Conservation (phyloP, 2,888 invertebrate genomes). For the Parelbella ahira region DNA sequence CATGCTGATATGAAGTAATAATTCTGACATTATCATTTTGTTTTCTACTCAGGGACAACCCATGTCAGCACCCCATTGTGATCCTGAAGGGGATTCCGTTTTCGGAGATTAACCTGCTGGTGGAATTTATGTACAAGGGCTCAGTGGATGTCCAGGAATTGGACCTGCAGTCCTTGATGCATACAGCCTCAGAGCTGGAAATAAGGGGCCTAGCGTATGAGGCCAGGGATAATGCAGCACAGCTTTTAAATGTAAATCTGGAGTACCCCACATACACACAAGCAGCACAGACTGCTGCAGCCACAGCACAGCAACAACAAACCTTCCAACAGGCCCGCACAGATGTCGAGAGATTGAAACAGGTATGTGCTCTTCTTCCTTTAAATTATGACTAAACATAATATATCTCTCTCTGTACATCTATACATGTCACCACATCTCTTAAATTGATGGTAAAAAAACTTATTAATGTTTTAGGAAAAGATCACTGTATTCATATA, state of each 20-base stretch:
- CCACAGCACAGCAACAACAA: slow-evolving; percentile 43
- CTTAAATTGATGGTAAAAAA: too few relatives aligned
- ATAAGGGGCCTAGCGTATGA: slow-evolving; percentile 83
- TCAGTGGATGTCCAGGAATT: slow-evolving; percentile 84
- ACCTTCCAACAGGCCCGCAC: slow-evolving; percentile 56
- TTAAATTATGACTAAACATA: too few relatives aligned
- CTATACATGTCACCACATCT: too few relatives aligned
- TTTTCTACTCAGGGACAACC: slow-evolving; percentile 79
- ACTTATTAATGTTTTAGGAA: too few relatives aligned
- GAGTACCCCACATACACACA: slow-evolving; percentile 70
- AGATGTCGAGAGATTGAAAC: slow-evolving; percentile 72
- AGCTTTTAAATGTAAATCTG: slow-evolving; percentile 74
- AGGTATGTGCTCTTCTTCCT: slow-evolving; percentile 46
- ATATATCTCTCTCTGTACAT: too few relatives aligned
- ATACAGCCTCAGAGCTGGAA: slow-evolving; percentile 84
- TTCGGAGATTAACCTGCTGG: slow-evolving; percentile 83
- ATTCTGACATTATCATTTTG: slow-evolving; percentile 6
- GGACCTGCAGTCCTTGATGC: slow-evolving; percentile 82
- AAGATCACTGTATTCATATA: too few relatives aligned
- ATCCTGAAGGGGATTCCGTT: slow-evolving; percentile 84
- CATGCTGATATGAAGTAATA: slow-evolving; percentile 12
- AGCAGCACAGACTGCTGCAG: slow-evolving; percentile 36
- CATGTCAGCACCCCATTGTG: slow-evolving; percentile 86
- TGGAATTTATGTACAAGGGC: slow-evolving; percentile 87
- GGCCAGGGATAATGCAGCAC: slow-evolving; percentile 79